Percentiles rank a stretch among this genome's conserved stretches.
Conservation (phyloP, 2,888 invertebrate genomes). For the Graphium colonna region DNA sequence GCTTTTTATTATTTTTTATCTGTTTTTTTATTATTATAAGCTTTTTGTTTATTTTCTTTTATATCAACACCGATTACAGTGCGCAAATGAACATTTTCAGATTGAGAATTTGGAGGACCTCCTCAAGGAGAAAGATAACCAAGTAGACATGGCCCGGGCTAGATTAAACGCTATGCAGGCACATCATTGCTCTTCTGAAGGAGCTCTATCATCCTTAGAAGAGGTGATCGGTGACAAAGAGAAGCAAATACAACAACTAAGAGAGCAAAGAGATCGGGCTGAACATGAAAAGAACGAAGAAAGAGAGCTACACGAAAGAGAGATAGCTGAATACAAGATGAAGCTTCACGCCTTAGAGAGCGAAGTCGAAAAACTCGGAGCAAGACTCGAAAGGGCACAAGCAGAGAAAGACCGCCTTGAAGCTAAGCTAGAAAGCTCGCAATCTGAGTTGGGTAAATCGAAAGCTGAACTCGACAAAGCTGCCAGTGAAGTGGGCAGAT, state of each 20-base stretch:
- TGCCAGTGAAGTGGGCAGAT: slow-evolving; percentile 92
- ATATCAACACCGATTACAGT: not conserved
- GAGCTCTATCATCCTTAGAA: slow-evolving; percentile 94
- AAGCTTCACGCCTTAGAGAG: slow-evolving; percentile 94
- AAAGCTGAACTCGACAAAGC: slow-evolving; percentile 96
- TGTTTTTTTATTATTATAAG: slow-evolving; percentile 27
- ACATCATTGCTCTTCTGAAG: slow-evolving; percentile 95
- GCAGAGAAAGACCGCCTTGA: slow-evolving; percentile 95
- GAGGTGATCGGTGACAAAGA: slow-evolving; percentile 98
- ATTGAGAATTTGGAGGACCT: slow-evolving; percentile 98
- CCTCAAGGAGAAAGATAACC: slow-evolving; percentile 98
- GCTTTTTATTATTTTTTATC: slow-evolving; percentile 19
- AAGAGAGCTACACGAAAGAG: slow-evolving; percentile 94
- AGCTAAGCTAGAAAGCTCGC: slow-evolving; percentile 94
- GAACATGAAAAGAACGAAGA: slow-evolving; percentile 98
- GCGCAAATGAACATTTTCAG: slow-evolving; percentile 72
- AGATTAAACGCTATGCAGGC: slow-evolving; percentile 95
- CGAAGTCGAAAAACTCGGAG: slow-evolving; percentile 93
- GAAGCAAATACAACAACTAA: slow-evolving; percentile 95
- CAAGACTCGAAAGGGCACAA: slow-evolving; percentile 92
- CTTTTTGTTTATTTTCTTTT: slow-evolving; percentile 13
- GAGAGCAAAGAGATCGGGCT: slow-evolving; percentile 96
- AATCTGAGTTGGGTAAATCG: slow-evolving; percentile 95
- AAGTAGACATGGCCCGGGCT: slow-evolving; percentile 96
- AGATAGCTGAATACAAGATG: slow-evolving; percentile 96